Evolutionary conservation across 2,113 vertebrate species (phyloP), one percentile per base, ranked within the genome.

Genomic region (Xyliphius kryptos): DNA sequence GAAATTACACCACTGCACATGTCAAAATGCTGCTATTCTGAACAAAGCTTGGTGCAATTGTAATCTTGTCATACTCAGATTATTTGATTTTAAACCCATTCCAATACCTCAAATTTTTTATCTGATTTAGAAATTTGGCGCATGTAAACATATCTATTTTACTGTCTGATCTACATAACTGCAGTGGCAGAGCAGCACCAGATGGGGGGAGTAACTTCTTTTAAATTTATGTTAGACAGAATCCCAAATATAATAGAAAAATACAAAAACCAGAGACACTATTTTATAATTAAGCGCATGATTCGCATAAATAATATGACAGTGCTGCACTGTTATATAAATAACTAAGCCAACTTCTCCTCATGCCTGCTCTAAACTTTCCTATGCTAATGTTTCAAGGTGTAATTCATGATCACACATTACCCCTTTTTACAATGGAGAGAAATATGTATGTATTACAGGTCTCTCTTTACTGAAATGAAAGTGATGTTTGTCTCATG

Each of bases 191-290:
- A 19, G 19, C 47, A 52, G 21, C 15, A 52, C 55, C 64, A 58
- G 55, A 52, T 41, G 64, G 13, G 46, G 56, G 64, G 11, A 59
- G 64, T 50, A 51, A 7, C 21, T 43, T 52, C 56, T 44, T 52
- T 51, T 52, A 10, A 22, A 66, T 41, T 41, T n/a, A 41, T 11
- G 14, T 9, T 15, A 41, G 10, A 16, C 22, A n/a, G 22, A 44
- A 44, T n/a, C 49, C 61, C 8, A 16, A 1, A 21, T 21, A 19
- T 7, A 8, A 19, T 5, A 65, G 5, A 55, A 55, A 44, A 9
- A 53, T 1, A 55, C 7, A 22, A 16, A 3, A 32, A 36, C 37
- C 9, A 38, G 1, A 36, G 19, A 38, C n/a, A 14, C 5, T n/a
- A 2, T 12, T 63, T 44, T 47, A 21, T 38, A n/a, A 16, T 19